Base-by-base conservation (phyloP, 1,140 invertebrate species). In the Drosophila bifasciata region DNA sequence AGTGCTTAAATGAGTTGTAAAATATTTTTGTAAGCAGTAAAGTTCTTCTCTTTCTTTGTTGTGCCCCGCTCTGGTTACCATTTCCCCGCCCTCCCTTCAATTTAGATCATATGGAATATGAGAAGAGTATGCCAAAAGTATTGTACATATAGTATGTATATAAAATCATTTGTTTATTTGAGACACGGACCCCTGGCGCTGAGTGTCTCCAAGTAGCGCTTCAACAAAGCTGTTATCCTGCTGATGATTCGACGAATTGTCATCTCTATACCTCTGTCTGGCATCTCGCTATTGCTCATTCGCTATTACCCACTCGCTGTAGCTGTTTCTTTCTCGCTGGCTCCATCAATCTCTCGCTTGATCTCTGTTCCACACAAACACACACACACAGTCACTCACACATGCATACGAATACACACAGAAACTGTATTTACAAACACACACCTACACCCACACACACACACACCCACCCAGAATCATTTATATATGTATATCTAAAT, bases 401-500 rank as follows among this genome's bases (percentile, higher is more conserved):
- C 61, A 9, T 41, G 8, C 16, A 61, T 9, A 60, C 57, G n/a
- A 63, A 32, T 25, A 21, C n/a, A 32, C 23, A 15, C 13, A 44
- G 16, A 32, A 16, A 43, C 19, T 46, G 23, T 19, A 25, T 25
- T 7, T 25, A 25, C 23, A 23, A 25, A 39, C 19, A 39, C 44
- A 40, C 9, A 39, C 11, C 4, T 11, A 39, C 13, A 45, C 2
- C 41, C 36, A 60, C 61, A 2, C 21, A 17, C 25, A 62, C n/a
- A 61, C 57, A 64, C 39, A 32, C 36, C 23, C 46, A 23, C 17
- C 19, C 23, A n/a, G 41, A 48, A 23, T 48, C 23, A 16, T 48
- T 48, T 48, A n/a, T 48, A 19, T 23, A 23, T 48, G n/a, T n/a
- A n/a, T 25, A 69, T 50, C 19, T 57, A 51, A 58, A 69, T 49